phyloP scores from a whole-genome alignment of 2,888 invertebrate species.

The Lasioglossum morio region DNA sequence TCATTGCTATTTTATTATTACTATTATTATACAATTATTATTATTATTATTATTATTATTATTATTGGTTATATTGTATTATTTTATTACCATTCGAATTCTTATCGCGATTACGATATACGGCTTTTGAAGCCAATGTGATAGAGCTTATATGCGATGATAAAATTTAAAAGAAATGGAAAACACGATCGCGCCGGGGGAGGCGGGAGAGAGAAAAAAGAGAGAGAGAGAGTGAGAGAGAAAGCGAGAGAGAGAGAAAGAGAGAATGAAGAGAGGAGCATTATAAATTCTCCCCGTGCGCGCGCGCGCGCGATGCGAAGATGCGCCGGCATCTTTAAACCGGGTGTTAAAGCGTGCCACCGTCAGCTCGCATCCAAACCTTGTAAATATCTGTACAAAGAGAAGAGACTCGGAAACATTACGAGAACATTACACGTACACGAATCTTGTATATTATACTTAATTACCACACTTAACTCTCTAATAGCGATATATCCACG shows the following conservation, averaged over 20 bases:
- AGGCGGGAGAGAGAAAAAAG: neutral
- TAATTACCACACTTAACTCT: conserved; percentile 82
- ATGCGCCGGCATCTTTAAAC: conserved; percentile 54
- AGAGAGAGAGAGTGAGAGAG: neutral
- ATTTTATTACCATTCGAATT: conserved; percentile 71
- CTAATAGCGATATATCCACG: conserved; percentile 78
- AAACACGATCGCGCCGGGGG: conserved; percentile 5
- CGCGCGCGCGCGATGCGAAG: conserved; percentile 24
- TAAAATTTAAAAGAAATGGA: conserved; percentile 61
- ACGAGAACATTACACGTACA: conserved; percentile 71
- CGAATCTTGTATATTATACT: conserved; percentile 81
- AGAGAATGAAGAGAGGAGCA: neutral
- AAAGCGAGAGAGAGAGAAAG: neutral
- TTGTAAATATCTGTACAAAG: conserved; percentile 76
- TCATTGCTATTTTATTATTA: conserved; percentile 76
- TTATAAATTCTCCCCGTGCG: conserved; percentile 16
- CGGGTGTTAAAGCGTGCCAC: conserved; percentile 53
- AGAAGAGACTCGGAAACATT: conserved; percentile 65
- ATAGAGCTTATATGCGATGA: conserved; percentile 84
- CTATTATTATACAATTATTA: conserved; percentile 69
- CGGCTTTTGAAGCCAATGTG: conserved; percentile 85
- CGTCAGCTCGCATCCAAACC: conserved; percentile 58
- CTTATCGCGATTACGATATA: conserved; percentile 80
- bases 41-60: conserved; percentile 69
- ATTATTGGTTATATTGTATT: conserved; percentile 75